Base-by-base conservation (phyloP, 2,797 vertebrate genomes). In the Brachyrhaphis roseni region DNA sequence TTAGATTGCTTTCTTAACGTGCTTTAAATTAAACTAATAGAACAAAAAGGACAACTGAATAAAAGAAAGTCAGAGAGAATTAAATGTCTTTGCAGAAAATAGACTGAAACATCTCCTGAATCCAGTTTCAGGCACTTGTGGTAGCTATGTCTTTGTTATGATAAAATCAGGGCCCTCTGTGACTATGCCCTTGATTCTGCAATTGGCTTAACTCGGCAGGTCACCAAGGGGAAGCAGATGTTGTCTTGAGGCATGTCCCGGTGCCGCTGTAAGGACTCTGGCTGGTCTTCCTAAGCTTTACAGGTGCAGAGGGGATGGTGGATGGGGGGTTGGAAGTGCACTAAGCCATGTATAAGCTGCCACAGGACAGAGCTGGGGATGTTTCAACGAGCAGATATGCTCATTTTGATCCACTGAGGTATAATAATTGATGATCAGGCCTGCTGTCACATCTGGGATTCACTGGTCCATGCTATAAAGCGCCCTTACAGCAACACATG, bases 361-460 rank as follows among this genome's bases (percentile, higher is more conserved):
- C 92, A 87, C 80, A 82, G 92, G 94, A 90, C 91, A 84, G 85
- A 72, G 41, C 88, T 76, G 78, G 86, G 88, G 88, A 91, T 92
- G 91, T 87, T 89, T 91, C 89, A 91, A 92, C 81, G 91, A 93
- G 91, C 85, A 85, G 91, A 93, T 91, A 93, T 94, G 91, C 94
- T 95, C 94, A 95, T 95, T 95, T 95, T 94, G 92, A 96, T 88
- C 87, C 94, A 96, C 92, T 95, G 95, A 96, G 93, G 95, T 95
- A 96, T 96, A 95, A 96, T 96, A 96, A 96, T 96, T 96, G 95
- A 96, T 96, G 95, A 96, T 95, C 95, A 96, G 91, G 85, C 94
- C 93, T 93, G 94, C 94, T 96, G 95, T 95, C 92, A 81, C 91
- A 93, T 95, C 93, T 95, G 94, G 88, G 93, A 96, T 66, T 90